Evolutionary conservation across 1,140 invertebrate genomes (phyloP), one percentile per base, ranked within the genome.

Genomic region (Zaprionus inermis): DNA sequence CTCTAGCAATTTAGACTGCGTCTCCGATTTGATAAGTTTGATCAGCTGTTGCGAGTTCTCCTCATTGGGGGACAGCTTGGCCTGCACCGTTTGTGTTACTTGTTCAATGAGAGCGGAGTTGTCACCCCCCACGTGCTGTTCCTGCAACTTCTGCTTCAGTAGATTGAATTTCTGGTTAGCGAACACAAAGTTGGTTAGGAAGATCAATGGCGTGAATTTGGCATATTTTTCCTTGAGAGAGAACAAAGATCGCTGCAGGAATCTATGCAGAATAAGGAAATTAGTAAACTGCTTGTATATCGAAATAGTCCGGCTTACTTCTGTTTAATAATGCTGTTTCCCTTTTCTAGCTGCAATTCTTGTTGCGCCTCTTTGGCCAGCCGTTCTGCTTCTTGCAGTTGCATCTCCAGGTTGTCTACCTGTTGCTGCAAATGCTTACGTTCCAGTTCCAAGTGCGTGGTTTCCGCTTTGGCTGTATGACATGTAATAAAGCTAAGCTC

Each of bases 181-280:
- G 73, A 81, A 88, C 44, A 91, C 81, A 68, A 92, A 92, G 51
- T 92, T 92, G 34, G 67, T 91, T 2, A 92, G 90, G 84, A 92
- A 92, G 76, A 92, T 80, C 55, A 92, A 52, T 6, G 91, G 91
- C 30, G 91, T 92, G 20, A 89, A 92, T 88, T 92, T 92, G 79
- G 90, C 86, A 81, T 92, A 92, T 79, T 92, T 92, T 64, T 92
- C 82, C 58, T 85, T 79, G 9, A 92, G 72, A 5, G 54, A 34
- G 38, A 78, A 78, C 34, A 92, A 22, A 1, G 91, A 90, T 38
- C 79, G 85, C 63, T 91, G 84, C n/a, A 92, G 61, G 57, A 92
- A 92, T 79, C 91, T 92, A 52, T 5, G 34, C 55, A n/a, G 1
- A 16, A 12, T 0, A 44, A 41, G 3, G 4, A 9, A 24, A 0